phyloP scores from a whole-genome alignment of 2,888 invertebrate species.

The Spatulosminthurus flaviceps region DNA sequence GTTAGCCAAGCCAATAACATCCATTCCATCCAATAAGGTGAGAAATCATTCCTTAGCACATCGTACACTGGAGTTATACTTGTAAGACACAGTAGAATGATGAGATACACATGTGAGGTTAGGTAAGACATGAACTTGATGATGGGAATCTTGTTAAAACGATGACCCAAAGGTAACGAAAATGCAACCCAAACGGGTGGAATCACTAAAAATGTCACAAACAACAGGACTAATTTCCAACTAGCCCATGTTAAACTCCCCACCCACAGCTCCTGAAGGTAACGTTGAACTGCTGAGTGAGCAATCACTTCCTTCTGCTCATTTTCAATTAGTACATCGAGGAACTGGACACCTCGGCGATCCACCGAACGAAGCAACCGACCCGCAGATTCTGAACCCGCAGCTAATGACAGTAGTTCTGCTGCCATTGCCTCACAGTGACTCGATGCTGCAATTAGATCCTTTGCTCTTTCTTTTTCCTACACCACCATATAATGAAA shows the following conservation, averaged over 20 bases:
- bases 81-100: slow-evolving; percentile 89
- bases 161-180: slow-evolving; percentile 92
- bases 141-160: slow-evolving; percentile 97
- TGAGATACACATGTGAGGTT: slow-evolving; percentile 97
- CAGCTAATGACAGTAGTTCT: slow-evolving; percentile 90
- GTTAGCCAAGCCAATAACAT: slow-evolving; percentile 93
- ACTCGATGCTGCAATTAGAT: slow-evolving; percentile 92
- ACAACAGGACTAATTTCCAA: slow-evolving; percentile 91
- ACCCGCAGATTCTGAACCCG: slow-evolving; percentile 93
- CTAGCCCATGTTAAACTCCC: slow-evolving; percentile 96
- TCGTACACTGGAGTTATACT: slow-evolving; percentile 89
- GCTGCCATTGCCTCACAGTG: slow-evolving; percentile 99
- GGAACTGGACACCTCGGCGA: slow-evolving; percentile 89
- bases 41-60: slow-evolving; percentile 74
- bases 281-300: slow-evolving; percentile 96
- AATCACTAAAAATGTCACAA: slow-evolving; percentile 90
- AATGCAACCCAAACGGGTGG: slow-evolving; percentile 97
- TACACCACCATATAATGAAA: slow-evolving; percentile 65
- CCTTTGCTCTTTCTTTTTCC: slow-evolving; percentile 98
- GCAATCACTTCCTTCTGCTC: slow-evolving; percentile 95
- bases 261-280: slow-evolving; percentile 96
- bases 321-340: slow-evolving; percentile 97
- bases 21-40: slow-evolving; percentile 97
- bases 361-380: slow-evolving; percentile 95
- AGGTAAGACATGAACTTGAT: slow-evolving; percentile 99